Conservation (phyloP, 2,797 vertebrate genomes). For the Anisognathus igniventris region DNA sequence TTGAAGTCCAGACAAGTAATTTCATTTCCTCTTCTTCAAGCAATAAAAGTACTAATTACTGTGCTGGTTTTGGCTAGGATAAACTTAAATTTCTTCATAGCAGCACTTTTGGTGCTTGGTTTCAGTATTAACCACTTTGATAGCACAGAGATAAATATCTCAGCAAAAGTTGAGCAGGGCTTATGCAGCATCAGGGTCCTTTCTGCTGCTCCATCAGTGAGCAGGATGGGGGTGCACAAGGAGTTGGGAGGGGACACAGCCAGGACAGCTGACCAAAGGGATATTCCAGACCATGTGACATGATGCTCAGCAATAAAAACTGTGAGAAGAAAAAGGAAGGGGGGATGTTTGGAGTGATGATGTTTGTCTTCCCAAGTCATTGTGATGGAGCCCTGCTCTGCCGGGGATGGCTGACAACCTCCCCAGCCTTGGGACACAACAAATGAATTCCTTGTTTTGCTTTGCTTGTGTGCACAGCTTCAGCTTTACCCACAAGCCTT, state of each 20-base stretch:
- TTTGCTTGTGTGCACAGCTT: not conserved
- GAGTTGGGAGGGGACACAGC: not conserved
- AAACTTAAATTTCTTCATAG: not conserved
- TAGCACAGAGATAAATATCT: not conserved
- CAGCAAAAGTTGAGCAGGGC: not conserved
- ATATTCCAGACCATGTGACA: fast-evolving
- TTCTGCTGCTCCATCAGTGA: fast-evolving
- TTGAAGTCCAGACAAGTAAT: not conserved
- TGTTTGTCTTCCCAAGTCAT: not conserved
- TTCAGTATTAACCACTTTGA: not conserved
- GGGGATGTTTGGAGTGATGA: fast-evolving
- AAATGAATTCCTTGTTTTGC: not conserved
- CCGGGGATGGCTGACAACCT: not conserved
- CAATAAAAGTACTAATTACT: not conserved
- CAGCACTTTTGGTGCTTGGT: not conserved
- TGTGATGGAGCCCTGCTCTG: not conserved
- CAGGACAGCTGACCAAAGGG: not conserved
- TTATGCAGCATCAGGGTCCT: not conserved
- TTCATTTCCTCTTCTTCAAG: not conserved
- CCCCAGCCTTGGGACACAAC: fast-evolving
- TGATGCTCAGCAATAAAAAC: not conserved
- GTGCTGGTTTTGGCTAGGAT: not conserved
- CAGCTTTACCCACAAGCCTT: not conserved
- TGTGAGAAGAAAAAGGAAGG: not conserved
- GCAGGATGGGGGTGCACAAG: not conserved